A percentile compares a stretch with the other conserved stretches of the same genome.
phyloP scores from a whole-genome alignment of 2,113 vertebrate species.

The Limnothrissa miodon region DNA sequence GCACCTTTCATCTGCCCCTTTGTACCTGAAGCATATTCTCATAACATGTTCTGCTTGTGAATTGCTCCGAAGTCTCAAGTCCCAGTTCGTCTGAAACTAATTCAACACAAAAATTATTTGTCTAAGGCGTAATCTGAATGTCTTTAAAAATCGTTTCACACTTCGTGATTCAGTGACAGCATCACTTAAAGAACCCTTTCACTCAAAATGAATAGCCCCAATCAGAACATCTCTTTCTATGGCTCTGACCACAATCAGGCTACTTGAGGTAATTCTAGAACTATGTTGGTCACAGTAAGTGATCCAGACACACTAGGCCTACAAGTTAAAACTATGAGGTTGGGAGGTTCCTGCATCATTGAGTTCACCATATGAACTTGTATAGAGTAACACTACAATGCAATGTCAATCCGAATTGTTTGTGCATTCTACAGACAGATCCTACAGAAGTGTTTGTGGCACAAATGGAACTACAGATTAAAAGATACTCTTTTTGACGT shows the following conservation, averaged over 20 bases:
- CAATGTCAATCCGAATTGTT: not conserved
- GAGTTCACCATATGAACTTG: not conserved
- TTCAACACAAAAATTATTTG: not conserved
- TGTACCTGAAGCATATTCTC: not conserved
- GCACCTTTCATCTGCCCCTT: not conserved
- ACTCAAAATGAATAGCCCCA: not conserved
- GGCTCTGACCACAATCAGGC: not conserved
- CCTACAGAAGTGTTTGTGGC: not conserved
- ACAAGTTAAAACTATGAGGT: not conserved
- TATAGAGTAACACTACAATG: not conserved
- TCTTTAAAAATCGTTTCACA: not conserved
- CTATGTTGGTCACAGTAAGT: not conserved
- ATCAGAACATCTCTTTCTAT: too few relatives aligned
- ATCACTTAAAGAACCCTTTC: not conserved
- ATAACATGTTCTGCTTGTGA: not conserved
- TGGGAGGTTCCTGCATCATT: not conserved
- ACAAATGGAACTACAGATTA: not conserved
- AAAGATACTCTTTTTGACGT: not conserved
- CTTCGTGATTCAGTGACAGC: not conserved
- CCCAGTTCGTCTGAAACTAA: not conserved
- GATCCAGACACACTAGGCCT: not conserved
- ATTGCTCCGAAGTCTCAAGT: not conserved
- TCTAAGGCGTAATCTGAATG: not conserved
- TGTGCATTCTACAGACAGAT: not conserved
- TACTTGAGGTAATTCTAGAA: slow-evolving; percentile 1